Evolutionary conservation across 2,797 vertebrate genomes (phyloP).

Genomic region (Nyctibius grandis): DNA sequence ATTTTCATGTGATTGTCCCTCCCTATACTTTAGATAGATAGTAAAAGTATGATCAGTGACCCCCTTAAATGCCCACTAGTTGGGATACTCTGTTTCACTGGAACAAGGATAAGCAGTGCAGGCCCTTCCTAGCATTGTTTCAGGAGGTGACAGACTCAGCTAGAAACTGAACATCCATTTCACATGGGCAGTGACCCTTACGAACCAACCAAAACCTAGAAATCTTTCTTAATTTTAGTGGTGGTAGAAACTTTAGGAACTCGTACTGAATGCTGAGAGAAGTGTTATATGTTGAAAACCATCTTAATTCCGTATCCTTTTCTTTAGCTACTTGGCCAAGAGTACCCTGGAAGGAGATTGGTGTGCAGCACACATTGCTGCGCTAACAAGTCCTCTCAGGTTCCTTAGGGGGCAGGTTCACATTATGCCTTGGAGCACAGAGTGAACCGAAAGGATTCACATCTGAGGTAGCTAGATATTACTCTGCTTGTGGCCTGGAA

Average conservation of each 20-base stretch:
- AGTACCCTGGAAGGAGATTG: not conserved
- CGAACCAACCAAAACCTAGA: not conserved
- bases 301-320: not conserved
- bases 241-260: not conserved
- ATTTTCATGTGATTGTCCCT: not conserved
- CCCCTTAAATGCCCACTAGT: not conserved
- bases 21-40: not conserved
- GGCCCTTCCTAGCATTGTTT: not conserved
- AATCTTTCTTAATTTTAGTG: not conserved
- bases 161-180: not conserved
- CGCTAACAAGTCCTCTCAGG: not conserved
- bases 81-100: not conserved
- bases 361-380: rapidly evolving
- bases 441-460: not conserved
- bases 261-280: not conserved
- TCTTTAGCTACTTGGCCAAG: not conserved
- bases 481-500: not conserved
- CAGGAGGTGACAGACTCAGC: not conserved
- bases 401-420: not conserved
- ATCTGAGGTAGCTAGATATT: not conserved
- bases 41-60: not conserved
- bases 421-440: not conserved
- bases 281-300: not conserved
- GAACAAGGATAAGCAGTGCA: not conserved
- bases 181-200: not conserved